Evolutionary conservation across 1,140 invertebrate genomes (phyloP).

Genomic region (Amphibalanus amphitrite): DNA sequence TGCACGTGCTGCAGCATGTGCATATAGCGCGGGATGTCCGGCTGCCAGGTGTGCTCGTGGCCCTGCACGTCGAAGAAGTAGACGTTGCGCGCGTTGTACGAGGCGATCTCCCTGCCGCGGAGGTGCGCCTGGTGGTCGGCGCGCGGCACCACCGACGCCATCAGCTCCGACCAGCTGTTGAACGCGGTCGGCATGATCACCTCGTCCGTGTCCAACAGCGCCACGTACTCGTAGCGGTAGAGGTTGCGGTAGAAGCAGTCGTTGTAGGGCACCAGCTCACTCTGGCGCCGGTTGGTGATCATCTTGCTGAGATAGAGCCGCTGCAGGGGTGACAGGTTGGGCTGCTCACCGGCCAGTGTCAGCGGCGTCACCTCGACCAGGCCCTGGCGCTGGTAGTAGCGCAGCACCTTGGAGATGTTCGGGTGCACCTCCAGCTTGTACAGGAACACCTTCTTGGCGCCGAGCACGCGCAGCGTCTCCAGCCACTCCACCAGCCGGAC

Average conservation of each 20-base stretch:
- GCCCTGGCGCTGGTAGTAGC: slow-evolving; percentile 55
- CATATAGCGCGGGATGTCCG: no score
- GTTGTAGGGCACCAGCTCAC: slow-evolving; percentile 91
- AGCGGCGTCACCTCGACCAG: no score
- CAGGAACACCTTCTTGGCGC: no score
- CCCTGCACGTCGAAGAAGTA: slow-evolving; percentile 77
- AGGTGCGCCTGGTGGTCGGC: slow-evolving; percentile 22
- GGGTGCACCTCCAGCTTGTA: no score
- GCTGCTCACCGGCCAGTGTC: slow-evolving; percentile 78
- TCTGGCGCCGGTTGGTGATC: slow-evolving; percentile 74
- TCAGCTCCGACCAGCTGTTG: slow-evolving; percentile 50
- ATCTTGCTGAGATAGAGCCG: slow-evolving; percentile 68
- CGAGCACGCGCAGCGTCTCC: no score
- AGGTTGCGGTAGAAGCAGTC: slow-evolving; percentile 88
- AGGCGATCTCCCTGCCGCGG: slow-evolving; percentile 30
- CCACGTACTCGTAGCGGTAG: no score
- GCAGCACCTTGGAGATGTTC: slow-evolving; percentile 66
- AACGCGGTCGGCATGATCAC: slow-evolving; percentile 61
- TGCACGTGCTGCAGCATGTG: slow-evolving; percentile 84
- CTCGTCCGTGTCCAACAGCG: no score
- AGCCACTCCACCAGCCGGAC: no score
- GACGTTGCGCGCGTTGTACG: no score
- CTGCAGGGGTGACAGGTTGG: slow-evolving; percentile 69
- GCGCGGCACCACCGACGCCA: slow-evolving; percentile 44
- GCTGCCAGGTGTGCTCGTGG: slow-evolving; percentile 59